phyloP scores from a whole-genome alignment of 2,113 vertebrate genomes.

The Oenanthe melanoleuca region DNA sequence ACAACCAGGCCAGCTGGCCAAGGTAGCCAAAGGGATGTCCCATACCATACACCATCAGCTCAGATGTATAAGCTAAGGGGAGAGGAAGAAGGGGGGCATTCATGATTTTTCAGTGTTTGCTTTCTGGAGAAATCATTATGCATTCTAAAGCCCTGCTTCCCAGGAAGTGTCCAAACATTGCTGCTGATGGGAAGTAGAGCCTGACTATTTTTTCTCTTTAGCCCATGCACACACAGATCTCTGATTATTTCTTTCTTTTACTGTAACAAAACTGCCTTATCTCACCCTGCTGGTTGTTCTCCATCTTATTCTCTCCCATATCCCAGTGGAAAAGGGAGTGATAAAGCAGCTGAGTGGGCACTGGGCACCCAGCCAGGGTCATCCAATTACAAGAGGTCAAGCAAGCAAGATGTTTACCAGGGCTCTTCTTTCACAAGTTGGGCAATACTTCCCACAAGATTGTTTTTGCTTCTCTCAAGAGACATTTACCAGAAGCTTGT shows the following conservation, averaged over 20 bases:
- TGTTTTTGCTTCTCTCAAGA: neutral
- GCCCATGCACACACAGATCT: neutral
- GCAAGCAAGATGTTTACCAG: neutral
- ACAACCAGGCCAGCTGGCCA: neutral
- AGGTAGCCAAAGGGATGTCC: neutral
- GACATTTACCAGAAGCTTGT: no score
- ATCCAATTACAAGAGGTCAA: neutral
- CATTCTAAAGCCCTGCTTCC: neutral
- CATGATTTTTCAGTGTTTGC: neutral
- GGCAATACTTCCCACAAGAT: neutral
- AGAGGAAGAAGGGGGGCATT: neutral
- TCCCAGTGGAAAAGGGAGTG: neutral
- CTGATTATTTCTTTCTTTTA: neutral
- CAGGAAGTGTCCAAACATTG: neutral
- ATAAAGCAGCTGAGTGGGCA: neutral
- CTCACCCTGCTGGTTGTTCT: neutral
- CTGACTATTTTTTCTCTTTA: neutral
- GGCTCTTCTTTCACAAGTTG: neutral
- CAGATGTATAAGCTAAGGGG: no score
- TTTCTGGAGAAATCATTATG: neutral
- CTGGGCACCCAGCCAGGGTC: neutral
- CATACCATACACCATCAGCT: neutral
- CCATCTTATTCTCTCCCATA: no score
- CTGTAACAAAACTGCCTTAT: neutral
- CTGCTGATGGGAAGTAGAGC: neutral